Evolutionary conservation across 2,797 vertebrate genomes (phyloP), one percentile per base, ranked within the genome.

Genomic region (Myotis myotis): DNA sequence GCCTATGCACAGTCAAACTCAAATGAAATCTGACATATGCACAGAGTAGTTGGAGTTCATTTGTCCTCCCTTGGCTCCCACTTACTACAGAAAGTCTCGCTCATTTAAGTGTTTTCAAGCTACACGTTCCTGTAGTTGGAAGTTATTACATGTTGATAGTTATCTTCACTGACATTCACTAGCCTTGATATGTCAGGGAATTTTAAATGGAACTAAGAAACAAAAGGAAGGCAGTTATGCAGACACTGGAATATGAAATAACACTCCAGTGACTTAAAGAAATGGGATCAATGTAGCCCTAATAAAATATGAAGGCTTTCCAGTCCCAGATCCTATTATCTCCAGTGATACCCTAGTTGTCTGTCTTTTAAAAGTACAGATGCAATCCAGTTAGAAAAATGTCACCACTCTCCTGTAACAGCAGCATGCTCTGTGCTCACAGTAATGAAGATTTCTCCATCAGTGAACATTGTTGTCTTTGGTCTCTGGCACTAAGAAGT

Each of bases 21-120:
- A 98, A 83, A 98, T 98, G 97, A 96, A 98, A 97, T 92, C 96
- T 97, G 96, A 97, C 97, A 96, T 91, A 95, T 36, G 89, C 20
- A 92, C 19, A 80, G 93, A 92, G 60, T 75, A 38, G 94, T 93
- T 94, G 94, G 91, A 94, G 96, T 95, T 97, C 96, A 94, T 97
- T 84, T 97, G 80, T 93, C 78, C 66, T 98, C 92, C 95, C 95
- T 96, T 90, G 4, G 8, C 79, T 96, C 93, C 22, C 93, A 64
- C 68, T 97, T 94, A 94, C 93, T 97, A 92, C 12, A 62, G 76
- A 96, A 82, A 94, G 93, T 91, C 85, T 84, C 95, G 81, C 75
- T 95, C 95, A 86, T 97, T 97, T 96, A 23, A 93, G 0, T 95
- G 91, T 96, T 95, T 95, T 96, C 92, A 80, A 8, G 15, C 80